A percentile compares a stretch with the other conserved stretches of the same genome.
phyloP scores from a whole-genome alignment of 1,140 invertebrate genomes.

The Chymomyza costata region DNA sequence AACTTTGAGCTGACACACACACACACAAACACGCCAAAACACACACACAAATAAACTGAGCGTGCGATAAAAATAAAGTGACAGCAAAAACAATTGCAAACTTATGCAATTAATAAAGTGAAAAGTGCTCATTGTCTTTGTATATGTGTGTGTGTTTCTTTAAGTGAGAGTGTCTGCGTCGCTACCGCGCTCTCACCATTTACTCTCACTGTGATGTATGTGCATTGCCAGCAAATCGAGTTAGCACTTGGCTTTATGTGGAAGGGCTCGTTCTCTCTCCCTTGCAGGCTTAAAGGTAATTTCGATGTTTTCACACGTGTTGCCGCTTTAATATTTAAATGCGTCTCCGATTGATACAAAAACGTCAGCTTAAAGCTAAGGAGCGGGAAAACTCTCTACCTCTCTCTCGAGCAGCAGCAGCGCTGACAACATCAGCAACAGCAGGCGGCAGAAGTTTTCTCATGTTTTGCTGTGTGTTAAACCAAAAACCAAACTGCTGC shows the following conservation, averaged over 20 bases:
- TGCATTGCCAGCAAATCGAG: constrained; percentile 37
- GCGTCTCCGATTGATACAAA: constrained; percentile 42
- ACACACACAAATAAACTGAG: constrained; percentile 42
- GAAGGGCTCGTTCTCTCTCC: neutral
- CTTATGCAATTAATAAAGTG: constrained; percentile 70
- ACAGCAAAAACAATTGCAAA: constrained; percentile 71
- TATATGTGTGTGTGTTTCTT: too few species aligned
- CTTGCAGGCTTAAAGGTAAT: constrained; percentile 26
- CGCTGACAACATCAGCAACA: constrained; percentile 39
- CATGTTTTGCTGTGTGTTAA: constrained; percentile 66
- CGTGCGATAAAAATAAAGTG: constrained; percentile 69
- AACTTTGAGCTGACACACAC: constrained; percentile 64
- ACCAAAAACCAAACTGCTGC: constrained; percentile 64
- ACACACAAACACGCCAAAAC: constrained; percentile 11
- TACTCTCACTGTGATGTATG: constrained; percentile 1
- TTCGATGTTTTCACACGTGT: constrained; percentile 68
- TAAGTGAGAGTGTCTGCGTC: neutral
- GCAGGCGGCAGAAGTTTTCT: constrained; percentile 45
- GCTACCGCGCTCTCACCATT: constrained; percentile 15
- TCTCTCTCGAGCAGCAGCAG: too few species aligned
- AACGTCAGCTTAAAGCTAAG: too few species aligned
- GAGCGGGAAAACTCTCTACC: too few species aligned
- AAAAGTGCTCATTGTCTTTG: constrained; percentile 47
- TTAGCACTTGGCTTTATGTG: constrained; percentile 13
- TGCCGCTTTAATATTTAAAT: constrained; percentile 71